phyloP scores from a whole-genome alignment of 2,797 vertebrate genomes.

The Neomorphus geoffroyi region DNA sequence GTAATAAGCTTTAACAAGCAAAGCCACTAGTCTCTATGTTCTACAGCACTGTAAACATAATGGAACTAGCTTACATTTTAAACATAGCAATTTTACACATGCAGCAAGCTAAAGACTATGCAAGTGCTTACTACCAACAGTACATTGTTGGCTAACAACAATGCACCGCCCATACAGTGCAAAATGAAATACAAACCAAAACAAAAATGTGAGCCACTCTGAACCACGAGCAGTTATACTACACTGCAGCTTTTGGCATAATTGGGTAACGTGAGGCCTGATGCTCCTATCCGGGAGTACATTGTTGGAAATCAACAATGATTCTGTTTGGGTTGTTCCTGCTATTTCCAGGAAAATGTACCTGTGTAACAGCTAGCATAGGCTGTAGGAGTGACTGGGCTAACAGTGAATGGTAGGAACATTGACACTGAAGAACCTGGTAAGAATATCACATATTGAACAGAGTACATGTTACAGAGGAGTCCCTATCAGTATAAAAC shows the following conservation, averaged over 20 bases:
- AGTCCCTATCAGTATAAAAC: background rate
- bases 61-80: background rate
- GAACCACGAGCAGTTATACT: conserved; percentile 2
- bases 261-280: background rate
- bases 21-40: conserved; percentile 54
- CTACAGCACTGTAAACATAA: conserved; percentile 17
- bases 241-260: conserved; percentile 23
- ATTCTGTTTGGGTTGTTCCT: conserved; percentile 78
- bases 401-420: conserved; percentile 90
- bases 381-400: conserved; percentile 87
- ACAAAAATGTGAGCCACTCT: background rate
- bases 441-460: conserved; percentile 81
- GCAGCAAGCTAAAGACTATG: conserved; percentile 80
- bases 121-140: conserved; percentile 87
- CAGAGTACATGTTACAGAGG: conserved; percentile 52
- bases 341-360: conserved; percentile 79
- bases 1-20: conserved; percentile 32
- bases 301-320: conserved; percentile 91
- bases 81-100: conserved; percentile 62
- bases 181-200: conserved; percentile 19
- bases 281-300: conserved; percentile 80
- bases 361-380: conserved; percentile 92
- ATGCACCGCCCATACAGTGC: conserved; percentile 90
- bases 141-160: conserved; percentile 96
- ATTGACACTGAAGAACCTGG: conserved; percentile 78